A percentile compares a stretch with the other conserved stretches of the same genome.
These are phyloP conservation scores for Peromyscus leucopus DNA, from an alignment of 2,113 vertebrate genomes.

Conservation along the genomic window DNA sequence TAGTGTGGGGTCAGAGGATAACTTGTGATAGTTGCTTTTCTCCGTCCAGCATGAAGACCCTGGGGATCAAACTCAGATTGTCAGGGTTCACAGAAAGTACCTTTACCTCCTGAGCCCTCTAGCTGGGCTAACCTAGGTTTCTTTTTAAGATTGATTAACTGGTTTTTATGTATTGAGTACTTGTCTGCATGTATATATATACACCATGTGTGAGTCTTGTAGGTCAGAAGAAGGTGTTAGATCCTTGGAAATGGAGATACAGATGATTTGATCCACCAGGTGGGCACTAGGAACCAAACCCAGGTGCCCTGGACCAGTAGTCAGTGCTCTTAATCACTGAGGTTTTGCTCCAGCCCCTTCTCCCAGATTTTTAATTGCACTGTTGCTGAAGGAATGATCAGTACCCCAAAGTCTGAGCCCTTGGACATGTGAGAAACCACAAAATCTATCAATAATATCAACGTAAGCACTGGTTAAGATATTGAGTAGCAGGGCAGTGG, in stretches of 20 bases:
- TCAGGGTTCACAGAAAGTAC: background rate
- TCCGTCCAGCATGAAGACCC: background rate
- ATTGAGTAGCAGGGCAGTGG: background rate
- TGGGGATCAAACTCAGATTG: background rate
- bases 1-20: background rate
- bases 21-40: background rate
- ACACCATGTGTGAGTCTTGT: background rate
- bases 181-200: background rate
- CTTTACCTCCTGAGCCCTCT: no score
- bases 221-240: background rate
- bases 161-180: background rate
- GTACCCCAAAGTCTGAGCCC: background rate
- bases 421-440: no score
- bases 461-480: rapidly evolving
- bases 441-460: no score
- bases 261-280: no score
- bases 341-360: background rate
- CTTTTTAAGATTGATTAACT: background rate
- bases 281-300: background rate
- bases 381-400: background rate
- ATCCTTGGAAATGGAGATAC: background rate
- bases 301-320: background rate
- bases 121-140: background rate
- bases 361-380: rapidly evolving
- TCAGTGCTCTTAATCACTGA: background rate